phyloP scores from a whole-genome alignment of 2,797 vertebrate genomes.

The Hapalemur alaotrensis region DNA sequence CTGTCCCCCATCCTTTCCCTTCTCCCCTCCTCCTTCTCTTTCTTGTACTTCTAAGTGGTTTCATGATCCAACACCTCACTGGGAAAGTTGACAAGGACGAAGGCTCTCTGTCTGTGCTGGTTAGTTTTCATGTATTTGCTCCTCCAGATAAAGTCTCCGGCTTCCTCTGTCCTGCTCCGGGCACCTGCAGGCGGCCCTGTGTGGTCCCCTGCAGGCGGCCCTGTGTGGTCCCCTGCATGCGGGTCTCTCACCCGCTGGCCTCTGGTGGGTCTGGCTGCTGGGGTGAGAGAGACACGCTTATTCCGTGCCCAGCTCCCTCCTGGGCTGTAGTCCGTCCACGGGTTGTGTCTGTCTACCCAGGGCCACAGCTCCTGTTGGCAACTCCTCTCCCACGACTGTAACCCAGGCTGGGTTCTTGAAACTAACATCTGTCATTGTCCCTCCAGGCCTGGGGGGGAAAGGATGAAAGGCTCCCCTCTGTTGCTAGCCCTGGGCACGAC shows the following conservation, averaged over 20 bases:
- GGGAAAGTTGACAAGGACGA: neutral
- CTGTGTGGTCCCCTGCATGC: fast-evolving
- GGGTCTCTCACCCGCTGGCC: neutral
- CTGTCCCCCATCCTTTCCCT: neutral
- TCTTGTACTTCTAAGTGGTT: neutral
- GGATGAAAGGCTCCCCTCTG: fast-evolving
- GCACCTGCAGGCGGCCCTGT: fast-evolving
- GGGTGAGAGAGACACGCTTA: neutral
- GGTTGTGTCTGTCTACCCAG: neutral
- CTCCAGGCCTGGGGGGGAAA: neutral
- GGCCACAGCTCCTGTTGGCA: no score
- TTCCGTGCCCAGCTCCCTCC: neutral
- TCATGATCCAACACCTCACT: neutral
- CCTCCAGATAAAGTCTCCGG: neutral
- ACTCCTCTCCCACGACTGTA: neutral
- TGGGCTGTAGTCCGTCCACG: fast-evolving
- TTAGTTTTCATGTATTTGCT: neutral
- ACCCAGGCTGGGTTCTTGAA: neutral
- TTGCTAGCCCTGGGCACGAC: neutral
- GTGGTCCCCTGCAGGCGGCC: fast-evolving
- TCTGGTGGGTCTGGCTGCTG: neutral
- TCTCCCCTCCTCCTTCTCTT: neutral
- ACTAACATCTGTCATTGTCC: neutral
- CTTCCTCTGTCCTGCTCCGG: no score
- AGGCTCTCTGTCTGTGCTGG: neutral